These are phyloP conservation scores for Chrysomallon squamiferum DNA, from an alignment of 1,140 invertebrate species.

Conservation along the genomic window DNA sequence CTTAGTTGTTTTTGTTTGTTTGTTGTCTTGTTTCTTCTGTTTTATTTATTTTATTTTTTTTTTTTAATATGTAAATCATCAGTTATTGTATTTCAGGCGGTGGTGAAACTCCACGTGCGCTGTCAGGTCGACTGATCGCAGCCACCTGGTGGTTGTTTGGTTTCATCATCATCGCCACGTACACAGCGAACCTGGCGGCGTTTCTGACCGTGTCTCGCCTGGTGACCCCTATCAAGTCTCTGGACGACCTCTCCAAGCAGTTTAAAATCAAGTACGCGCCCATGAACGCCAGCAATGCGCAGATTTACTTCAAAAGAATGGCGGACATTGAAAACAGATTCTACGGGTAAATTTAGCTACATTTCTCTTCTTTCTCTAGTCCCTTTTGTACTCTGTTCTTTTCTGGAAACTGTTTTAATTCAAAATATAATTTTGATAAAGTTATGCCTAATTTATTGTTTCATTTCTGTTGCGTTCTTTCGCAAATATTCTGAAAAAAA, in stretches of 20 bases:
- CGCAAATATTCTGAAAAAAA: too few relatives aligned
- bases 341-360: slow-evolving; percentile 81
- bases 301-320: slow-evolving; percentile 96
- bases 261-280: slow-evolving; percentile 96
- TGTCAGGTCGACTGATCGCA: slow-evolving; percentile 89
- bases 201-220: slow-evolving; percentile 85
- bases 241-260: slow-evolving; percentile 89
- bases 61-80: too few relatives aligned
- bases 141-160: slow-evolving; percentile 98
- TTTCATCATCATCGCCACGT: slow-evolving; percentile 98
- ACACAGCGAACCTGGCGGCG: slow-evolving; percentile 95
- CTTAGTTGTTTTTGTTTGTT: too few relatives aligned
- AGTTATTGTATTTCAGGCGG: slow-evolving; percentile 73
- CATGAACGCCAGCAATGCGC: slow-evolving; percentile 78
- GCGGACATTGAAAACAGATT: slow-evolving; percentile 92
- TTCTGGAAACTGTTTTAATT: too few relatives aligned
- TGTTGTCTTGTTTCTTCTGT: too few relatives aligned
- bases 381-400: too few relatives aligned
- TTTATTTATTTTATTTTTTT: too few relatives aligned
- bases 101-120: slow-evolving; percentile 84
- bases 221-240: slow-evolving; percentile 88
- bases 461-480: too few relatives aligned
- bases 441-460: too few relatives aligned
- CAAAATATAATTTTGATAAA: too few relatives aligned
- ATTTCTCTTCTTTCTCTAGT: background rate